phyloP scores from a whole-genome alignment of 2,797 vertebrate genomes.

The Poeciliopsis infans region DNA sequence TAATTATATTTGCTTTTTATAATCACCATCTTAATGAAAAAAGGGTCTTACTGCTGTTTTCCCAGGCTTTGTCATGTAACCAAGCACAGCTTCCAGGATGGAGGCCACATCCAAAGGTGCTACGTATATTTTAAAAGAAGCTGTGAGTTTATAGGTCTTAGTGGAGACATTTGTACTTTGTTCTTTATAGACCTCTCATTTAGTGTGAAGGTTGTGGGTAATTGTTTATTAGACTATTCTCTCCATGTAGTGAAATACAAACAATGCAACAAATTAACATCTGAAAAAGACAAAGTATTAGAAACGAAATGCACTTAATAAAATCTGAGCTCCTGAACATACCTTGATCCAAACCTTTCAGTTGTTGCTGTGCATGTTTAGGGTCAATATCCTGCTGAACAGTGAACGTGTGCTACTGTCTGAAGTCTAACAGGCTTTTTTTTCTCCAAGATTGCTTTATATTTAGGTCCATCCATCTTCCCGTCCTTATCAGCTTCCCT shows the following conservation, averaged over 20 bases:
- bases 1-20: not conserved
- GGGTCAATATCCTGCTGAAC: not conserved
- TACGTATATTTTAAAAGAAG: not conserved
- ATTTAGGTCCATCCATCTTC: not conserved
- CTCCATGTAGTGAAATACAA: not conserved
- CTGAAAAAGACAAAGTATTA: not conserved
- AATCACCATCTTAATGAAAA: not conserved
- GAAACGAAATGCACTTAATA: not conserved
- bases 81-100: constrained; percentile 73
- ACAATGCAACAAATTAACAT: not conserved
- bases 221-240: not conserved
- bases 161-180: not conserved
- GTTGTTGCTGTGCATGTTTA: not conserved
- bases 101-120: constrained; percentile 69
- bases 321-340: not conserved
- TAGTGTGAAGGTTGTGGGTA: not conserved
- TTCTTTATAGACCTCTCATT: not conserved
- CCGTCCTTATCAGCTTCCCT: not conserved
- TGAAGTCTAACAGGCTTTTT: not conserved
- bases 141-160: not conserved
- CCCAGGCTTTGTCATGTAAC: constrained; percentile 74
- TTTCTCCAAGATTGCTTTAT: not conserved
- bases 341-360: not conserved
- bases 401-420: not conserved
- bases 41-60: not conserved